Percentiles rank a stretch among this genome's conserved stretches.
phyloP scores from a whole-genome alignment of 1,140 invertebrate genomes.

The Schlechtendalia chinensis region DNA sequence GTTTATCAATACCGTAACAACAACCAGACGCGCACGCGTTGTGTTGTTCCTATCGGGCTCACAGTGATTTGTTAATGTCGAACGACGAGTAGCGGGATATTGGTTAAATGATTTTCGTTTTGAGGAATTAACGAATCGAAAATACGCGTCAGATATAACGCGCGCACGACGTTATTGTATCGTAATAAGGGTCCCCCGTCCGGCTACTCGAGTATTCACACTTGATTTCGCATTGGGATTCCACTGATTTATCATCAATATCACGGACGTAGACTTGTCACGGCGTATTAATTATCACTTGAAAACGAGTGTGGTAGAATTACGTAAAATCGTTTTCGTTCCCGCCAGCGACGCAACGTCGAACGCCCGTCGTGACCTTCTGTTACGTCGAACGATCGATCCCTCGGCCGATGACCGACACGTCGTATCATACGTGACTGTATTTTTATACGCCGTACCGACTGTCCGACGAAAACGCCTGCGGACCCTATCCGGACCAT shows the following conservation, averaged over 20 bases:
- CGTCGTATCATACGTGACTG: no score
- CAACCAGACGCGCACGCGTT: no score
- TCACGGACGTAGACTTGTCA: not conserved
- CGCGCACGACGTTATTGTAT: no score
- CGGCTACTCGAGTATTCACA: conserved; percentile 6
- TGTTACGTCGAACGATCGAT: no score
- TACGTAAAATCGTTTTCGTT: not conserved
- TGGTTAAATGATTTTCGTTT: not conserved
- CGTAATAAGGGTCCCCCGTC: not conserved
- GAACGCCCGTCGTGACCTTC: no score
- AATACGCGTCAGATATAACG: not conserved
- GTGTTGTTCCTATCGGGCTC: no score
- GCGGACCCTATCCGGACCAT: no score
- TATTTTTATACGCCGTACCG: no score
- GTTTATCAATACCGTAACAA: no score
- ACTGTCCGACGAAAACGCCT: no score
- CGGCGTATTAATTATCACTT: not conserved
- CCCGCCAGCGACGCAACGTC: no score
- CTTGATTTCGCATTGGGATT: conserved; percentile 8
- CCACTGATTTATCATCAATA: conserved; percentile 24
- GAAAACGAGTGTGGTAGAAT: conserved; percentile 11
- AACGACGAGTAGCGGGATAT: not conserved
- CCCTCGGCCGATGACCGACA: no score
- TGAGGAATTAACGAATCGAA: not conserved
- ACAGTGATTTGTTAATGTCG: not conserved